Evolutionary conservation across 92 coral and sea anemone species (phyloP).

Genomic region (Palythoa heliodiscus): DNA sequence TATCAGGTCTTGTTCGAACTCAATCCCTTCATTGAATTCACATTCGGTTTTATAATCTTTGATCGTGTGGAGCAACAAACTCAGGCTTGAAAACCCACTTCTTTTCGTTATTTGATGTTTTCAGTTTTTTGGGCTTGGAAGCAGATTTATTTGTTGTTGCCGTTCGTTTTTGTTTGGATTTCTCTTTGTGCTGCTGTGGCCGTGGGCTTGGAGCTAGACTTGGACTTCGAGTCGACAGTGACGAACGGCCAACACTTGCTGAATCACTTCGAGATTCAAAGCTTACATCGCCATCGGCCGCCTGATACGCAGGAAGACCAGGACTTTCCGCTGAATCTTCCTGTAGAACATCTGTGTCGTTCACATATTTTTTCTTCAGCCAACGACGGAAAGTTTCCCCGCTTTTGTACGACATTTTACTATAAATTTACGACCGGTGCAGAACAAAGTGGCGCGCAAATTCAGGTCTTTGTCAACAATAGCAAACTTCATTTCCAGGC

Average conservation of each 20-base stretch:
- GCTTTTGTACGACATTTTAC: background rate
- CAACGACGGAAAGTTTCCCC: background rate
- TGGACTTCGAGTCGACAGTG: too few relatives aligned
- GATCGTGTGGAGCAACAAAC: too few relatives aligned
- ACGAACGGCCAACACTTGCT: background rate
- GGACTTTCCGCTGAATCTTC: slow-evolving; percentile 1
- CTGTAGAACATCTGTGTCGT: background rate
- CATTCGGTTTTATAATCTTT: too few relatives aligned
- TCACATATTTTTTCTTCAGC: background rate
- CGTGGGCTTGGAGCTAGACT: too few relatives aligned
- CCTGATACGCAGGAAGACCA: background rate
- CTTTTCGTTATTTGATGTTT: too few relatives aligned
- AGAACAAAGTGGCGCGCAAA: background rate
- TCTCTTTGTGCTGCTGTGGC: too few relatives aligned
- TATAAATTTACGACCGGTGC: background rate
- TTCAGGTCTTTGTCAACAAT: background rate
- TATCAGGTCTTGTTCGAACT: too few relatives aligned
- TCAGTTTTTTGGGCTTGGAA: too few relatives aligned
- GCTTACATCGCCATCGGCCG: background rate
- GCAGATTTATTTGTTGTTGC: too few relatives aligned
- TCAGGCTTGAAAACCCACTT: too few relatives aligned
- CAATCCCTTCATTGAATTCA: too few relatives aligned
- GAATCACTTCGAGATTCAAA: background rate
- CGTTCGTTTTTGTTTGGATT: too few relatives aligned
- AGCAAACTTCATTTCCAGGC: background rate